Conservation (phyloP, 2,113 vertebrate species). For the Erythrocebus patas region DNA sequence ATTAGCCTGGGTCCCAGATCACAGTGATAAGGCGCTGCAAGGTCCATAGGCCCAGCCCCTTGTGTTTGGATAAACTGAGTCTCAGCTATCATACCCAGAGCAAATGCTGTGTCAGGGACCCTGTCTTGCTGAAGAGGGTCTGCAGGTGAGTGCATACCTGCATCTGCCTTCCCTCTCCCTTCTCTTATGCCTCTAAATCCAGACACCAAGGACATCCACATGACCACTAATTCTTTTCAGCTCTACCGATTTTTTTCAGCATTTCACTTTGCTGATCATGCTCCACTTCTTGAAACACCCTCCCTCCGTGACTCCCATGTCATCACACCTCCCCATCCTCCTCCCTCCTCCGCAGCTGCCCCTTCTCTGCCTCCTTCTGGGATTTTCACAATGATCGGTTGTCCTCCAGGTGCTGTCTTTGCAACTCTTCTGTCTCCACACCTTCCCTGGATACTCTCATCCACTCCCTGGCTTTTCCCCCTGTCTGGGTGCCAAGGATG, state of each 20-base stretch:
- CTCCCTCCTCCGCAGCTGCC: not conserved
- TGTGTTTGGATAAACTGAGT: not conserved
- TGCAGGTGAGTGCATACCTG: not conserved
- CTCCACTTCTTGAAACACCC: not conserved
- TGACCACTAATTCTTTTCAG: not conserved
- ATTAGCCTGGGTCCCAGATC: not conserved
- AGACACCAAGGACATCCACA: not conserved
- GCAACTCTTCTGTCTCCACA: not conserved
- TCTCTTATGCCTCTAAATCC: not conserved
- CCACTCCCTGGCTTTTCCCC: not conserved
- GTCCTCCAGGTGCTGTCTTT: not conserved
- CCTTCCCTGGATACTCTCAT: not conserved
- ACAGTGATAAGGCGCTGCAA: accelerated
- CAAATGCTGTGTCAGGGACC: not conserved
- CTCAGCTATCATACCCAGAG: not conserved
- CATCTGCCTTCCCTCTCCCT: not conserved
- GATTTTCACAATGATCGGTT: not conserved
- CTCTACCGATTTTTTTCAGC: not conserved
- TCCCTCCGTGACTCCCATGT: not conserved
- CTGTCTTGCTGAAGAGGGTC: not conserved
- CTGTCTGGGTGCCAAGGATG: not conserved
- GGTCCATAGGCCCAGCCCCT: not conserved
- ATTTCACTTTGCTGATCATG: not conserved
- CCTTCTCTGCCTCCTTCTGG: not conserved
- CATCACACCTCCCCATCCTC: not conserved